phyloP scores from a whole-genome alignment of 2,113 vertebrate species.

The Chloebia gouldiae region DNA sequence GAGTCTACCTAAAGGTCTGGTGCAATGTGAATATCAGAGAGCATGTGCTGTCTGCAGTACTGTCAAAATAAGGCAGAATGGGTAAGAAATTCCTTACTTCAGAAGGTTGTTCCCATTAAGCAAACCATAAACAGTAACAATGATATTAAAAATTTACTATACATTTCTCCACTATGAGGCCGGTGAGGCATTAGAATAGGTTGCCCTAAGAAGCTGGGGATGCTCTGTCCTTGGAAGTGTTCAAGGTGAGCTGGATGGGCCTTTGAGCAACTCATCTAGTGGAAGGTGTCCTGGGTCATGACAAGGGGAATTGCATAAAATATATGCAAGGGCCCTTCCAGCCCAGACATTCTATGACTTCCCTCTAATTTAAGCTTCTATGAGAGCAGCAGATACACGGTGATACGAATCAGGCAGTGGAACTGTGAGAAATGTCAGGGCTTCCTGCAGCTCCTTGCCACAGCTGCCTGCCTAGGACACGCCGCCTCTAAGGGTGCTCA shows the following conservation, averaged over 20 bases:
- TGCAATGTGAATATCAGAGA: not conserved
- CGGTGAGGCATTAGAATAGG: not conserved
- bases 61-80: not conserved
- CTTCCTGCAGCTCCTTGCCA: not conserved
- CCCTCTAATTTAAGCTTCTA: not conserved
- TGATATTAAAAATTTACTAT: not conserved
- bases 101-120: not conserved
- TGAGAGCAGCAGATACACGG: not conserved
- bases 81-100: not conserved
- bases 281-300: not conserved
- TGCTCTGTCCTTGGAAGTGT: not conserved
- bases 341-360: not conserved
- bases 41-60: not conserved
- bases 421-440: not conserved
- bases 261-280: not conserved
- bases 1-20: not conserved
- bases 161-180: not conserved
- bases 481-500: not conserved
- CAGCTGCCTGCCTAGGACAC: not conserved
- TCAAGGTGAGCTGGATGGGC: not conserved
- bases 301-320: not conserved
- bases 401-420: not conserved
- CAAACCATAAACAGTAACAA: not conserved
- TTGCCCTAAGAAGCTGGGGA: not conserved
- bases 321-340: not conserved